Evolutionary conservation across 2,113 vertebrate species (phyloP).

Genomic region (Catharus minimus): DNA sequence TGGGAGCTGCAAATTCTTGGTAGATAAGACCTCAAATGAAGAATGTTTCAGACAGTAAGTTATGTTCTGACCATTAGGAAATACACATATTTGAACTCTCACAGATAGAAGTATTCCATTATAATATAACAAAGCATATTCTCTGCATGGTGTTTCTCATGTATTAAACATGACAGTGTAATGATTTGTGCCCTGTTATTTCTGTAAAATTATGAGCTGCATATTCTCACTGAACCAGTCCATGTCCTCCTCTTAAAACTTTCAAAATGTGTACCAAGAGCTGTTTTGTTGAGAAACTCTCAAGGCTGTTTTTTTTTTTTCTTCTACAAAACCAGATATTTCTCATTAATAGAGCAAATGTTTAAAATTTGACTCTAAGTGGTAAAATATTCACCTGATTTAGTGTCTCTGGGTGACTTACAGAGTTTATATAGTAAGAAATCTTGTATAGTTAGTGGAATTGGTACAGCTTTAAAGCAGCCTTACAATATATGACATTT

Average conservation of each 20-base stretch:
- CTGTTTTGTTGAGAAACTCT: neutral
- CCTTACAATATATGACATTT: neutral
- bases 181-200: conserved; percentile 34
- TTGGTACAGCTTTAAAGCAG: neutral
- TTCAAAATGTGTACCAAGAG: neutral
- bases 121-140: neutral
- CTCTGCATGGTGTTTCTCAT: neutral
- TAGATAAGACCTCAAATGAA: neutral
- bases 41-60: neutral
- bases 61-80: conserved; percentile 11
- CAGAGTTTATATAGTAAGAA: neutral
- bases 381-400: neutral
- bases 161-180: neutral
- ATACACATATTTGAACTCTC: neutral
- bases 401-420: neutral
- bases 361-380: neutral
- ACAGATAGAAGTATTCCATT: conserved; percentile 23
- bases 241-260: neutral
- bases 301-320: neutral
- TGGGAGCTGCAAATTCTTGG: neutral
- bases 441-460: neutral
- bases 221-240: neutral
- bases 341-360: neutral
- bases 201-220: conserved; percentile 23
- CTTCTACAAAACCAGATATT: neutral